Conservation (phyloP, 2,113 vertebrate genomes). For the Sturnus vulgaris region DNA sequence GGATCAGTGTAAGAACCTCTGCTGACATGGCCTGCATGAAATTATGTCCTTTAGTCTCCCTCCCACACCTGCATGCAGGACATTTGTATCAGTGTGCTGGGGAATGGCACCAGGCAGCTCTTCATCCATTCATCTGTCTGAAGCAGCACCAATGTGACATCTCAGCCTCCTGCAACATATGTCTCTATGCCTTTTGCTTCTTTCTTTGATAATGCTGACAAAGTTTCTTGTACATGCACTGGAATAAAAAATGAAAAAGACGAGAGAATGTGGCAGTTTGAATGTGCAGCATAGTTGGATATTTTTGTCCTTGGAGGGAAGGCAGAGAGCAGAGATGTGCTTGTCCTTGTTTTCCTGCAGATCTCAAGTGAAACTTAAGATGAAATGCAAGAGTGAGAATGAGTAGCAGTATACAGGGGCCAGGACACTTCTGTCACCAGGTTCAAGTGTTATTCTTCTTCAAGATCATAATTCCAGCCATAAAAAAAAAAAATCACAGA, state of each 20-base stretch:
- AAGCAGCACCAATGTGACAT: not conserved
- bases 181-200: not conserved
- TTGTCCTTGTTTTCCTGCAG: not conserved
- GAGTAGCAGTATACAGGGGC: not conserved
- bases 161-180: not conserved
- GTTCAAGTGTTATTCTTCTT: not conserved
- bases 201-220: not conserved
- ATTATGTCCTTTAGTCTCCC: not conserved
- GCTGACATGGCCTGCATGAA: not conserved
- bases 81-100: not conserved
- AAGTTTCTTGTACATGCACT: not conserved
- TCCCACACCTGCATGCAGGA: not conserved
- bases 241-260: not conserved
- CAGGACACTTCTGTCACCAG: not conserved
- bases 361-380: not conserved
- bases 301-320: not conserved
- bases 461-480: not conserved
- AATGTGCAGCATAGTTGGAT: not conserved
- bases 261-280: not conserved
- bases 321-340: not conserved
- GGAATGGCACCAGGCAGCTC: not conserved
- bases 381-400: not conserved
- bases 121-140: not conserved
- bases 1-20: not conserved
- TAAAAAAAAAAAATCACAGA: not conserved